Base-by-base conservation (phyloP, 2,888 invertebrate genomes). In the Lepeophtheirus nordmannii region DNA sequence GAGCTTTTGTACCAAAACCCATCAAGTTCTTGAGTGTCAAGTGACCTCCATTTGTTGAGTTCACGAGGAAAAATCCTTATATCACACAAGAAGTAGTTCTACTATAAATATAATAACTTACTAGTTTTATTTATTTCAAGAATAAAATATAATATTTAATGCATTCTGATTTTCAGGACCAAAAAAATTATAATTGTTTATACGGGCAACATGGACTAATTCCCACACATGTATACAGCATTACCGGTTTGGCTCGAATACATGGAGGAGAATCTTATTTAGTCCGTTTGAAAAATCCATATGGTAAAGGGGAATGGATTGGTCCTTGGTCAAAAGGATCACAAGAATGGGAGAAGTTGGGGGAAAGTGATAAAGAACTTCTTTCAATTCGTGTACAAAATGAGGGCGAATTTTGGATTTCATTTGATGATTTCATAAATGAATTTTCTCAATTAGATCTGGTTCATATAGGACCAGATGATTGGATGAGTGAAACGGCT, bases 321-420 rank as follows among this genome's bases (percentile, higher is more conserved):
- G 85, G 85, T 37, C 80, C 84, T 1, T 85, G 86, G 85, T 81
- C 83, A 69, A 83, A 84, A 72, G 75, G 82, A 68, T 81, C 82
- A 63, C 80, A 82, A 78, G 83, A 83, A 75, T 84, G 85, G 85
- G 82, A 82, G 72, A 81, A 82, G 20, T 76, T 85, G 61, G 79
- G 82, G 20, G 78, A 80, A 61, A 76, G 82, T 68, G 83, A 83
- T 74, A 82, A 83, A 70, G 82, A 82, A 70, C 75, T 82, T 68
- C 79, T 84, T 7, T 82, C 81, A 67, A 80, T 81, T 10, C 73
- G 82, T 69, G 80, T 81, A 20, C 76, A 81, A 69, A 82, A 83
- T 71, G 83, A 84, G 71, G 84, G 83, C 30, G 84, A 85, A 75
- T 85, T 85, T 74, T 85, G 84, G 84, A 84, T 86, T 83, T 81